Percentiles rank a stretch among this genome's conserved stretches.
phyloP scores from a whole-genome alignment of 2,797 vertebrate species.

The Takifugu ocellatus region DNA sequence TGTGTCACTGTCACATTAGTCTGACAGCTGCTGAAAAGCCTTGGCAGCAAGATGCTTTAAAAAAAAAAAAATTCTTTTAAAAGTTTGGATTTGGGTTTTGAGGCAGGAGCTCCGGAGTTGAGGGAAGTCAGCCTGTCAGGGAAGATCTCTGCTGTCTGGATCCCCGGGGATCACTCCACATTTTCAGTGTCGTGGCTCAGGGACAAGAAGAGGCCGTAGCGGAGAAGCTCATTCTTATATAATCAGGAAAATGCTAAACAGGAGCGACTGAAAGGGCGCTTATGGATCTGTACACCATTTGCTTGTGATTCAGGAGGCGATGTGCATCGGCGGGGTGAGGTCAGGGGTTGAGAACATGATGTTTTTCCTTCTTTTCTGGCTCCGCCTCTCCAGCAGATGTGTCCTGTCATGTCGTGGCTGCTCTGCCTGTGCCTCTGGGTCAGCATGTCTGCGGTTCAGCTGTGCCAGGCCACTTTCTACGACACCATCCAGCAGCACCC shows the following conservation, averaged over 20 bases:
- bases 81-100: constrained; percentile 61
- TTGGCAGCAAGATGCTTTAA: constrained; percentile 53
- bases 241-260: constrained; percentile 60
- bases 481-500: constrained; percentile 93
- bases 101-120: constrained; percentile 64
- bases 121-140: constrained; percentile 71
- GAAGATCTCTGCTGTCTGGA: constrained; percentile 71
- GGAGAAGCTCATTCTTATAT: constrained; percentile 62
- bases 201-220: constrained; percentile 59
- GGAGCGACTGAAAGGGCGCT: constrained; percentile 52
- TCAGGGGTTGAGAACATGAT: constrained; percentile 36
- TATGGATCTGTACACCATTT: constrained; percentile 12
- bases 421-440: constrained; percentile 97
- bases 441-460: constrained; percentile 89
- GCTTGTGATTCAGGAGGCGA: constrained; percentile 3
- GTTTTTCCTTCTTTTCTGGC: constrained; percentile 48
- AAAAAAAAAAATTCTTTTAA: constrained; percentile 61
- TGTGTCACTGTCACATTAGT: constrained; percentile 71
- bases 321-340: constrained; percentile 11
- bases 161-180: constrained; percentile 69
- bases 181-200: constrained; percentile 61
- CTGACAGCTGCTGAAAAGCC: constrained; percentile 61
- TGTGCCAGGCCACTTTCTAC: constrained; percentile 93
- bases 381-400: constrained; percentile 69
- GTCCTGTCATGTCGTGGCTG: constrained; percentile 98